Conservation (phyloP, 2,888 invertebrate species). For the Eledona agricola region DNA sequence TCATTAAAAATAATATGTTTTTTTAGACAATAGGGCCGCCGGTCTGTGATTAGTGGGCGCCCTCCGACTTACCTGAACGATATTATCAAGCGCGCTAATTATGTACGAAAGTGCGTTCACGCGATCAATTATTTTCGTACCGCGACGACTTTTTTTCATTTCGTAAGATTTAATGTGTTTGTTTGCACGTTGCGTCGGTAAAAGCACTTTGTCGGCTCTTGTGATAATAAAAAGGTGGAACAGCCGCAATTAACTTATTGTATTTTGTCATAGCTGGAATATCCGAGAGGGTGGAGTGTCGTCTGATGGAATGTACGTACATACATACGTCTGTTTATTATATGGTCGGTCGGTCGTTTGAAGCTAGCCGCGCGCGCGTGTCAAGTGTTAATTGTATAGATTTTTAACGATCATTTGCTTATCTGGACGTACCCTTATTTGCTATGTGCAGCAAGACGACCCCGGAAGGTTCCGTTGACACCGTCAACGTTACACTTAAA, state of each 20-base stretch:
- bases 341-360: slow-evolving; percentile 37
- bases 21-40: slow-evolving; percentile 42
- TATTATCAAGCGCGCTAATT: slow-evolving; percentile 53
- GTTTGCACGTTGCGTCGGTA: slow-evolving; percentile 8
- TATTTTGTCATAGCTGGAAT: slow-evolving; percentile 27
- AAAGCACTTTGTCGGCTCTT: slow-evolving; percentile 15
- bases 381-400: slow-evolving; percentile 50
- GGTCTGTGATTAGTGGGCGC: slow-evolving; percentile 56
- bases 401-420: slow-evolving; percentile 45
- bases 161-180: slow-evolving; percentile 7
- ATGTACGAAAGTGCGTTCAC: slow-evolving; percentile 48
- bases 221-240: slow-evolving; percentile 32
- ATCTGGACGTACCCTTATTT: slow-evolving; percentile 45
- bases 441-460: slow-evolving; percentile 10
- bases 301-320: too few species aligned
- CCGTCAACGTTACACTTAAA: neutral
- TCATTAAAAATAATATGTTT: slow-evolving; percentile 32
- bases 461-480: neutral
- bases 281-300: slow-evolving; percentile 26
- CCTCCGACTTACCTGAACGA: slow-evolving; percentile 52
- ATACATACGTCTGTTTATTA: too few species aligned
- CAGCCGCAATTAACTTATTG: slow-evolving; percentile 25
- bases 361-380: slow-evolving; percentile 21
- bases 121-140: slow-evolving; percentile 44
- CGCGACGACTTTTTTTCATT: slow-evolving; percentile 8